Base-by-base conservation (phyloP, 2,113 vertebrate species). In the Gymnogyps californianus region DNA sequence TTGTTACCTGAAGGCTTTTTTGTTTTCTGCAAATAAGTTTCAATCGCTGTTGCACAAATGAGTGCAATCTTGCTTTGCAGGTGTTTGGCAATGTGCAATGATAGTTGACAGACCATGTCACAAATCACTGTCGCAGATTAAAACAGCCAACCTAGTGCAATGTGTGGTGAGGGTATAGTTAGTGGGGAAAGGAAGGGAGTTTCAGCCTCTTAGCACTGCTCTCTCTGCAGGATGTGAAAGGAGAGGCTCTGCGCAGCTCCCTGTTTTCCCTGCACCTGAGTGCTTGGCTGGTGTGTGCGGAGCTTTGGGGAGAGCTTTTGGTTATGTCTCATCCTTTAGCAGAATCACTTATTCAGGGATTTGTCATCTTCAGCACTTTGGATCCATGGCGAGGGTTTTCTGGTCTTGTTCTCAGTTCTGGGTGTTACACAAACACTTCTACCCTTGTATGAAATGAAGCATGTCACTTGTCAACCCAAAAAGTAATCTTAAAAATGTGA, bases 191-290 rank as follows among this genome's bases (percentile, higher is more conserved):
- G 1, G 0, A 26, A 75, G 64, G 17, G 46, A 34, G 34, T 26
- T 46, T n/a, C 24, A 62, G 0, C 42, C 57, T 52, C 20, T 47
- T 15, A 26, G 34, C 0, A 0, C 47, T 28, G 13, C 44, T 46
- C 3, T 85, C 34, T 16, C 29, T 24, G 2, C 12, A 44, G 46
- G 40, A 5, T 42, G 49, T 2, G 40, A 34, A 70, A 79, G 49
- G 18, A 47, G 79, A 47, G 46, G 21, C 31, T 88, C 16, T 40
- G 31, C 2, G 4, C 18, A 29, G 1, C 26, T 80, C 36, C 40
- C 9, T 2, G 1, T 29, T 47, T 55, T 74, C 47, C 55, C 59
- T 65, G 58, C 0, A 1, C 14, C 6, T 0, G 10, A 29, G 8
- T 20, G 16, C 51, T 47, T 54, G 71, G 9, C 34, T 64, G 55